These are phyloP conservation scores for Etheostoma cragini DNA, from an alignment of 2,113 vertebrate genomes.

Conservation along the genomic window DNA sequence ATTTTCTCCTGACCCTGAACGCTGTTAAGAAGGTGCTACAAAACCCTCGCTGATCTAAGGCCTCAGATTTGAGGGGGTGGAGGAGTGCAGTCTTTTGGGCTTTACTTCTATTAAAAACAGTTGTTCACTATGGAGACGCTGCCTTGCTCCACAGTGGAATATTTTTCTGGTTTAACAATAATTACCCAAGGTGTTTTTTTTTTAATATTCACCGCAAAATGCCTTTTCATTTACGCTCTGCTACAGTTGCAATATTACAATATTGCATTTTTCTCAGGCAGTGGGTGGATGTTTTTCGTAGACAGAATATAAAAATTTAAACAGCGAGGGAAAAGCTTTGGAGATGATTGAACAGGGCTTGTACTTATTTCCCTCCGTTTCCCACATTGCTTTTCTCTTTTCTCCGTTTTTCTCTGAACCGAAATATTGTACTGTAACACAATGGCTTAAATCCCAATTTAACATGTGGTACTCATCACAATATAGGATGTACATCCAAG, in stretches of 20 bases:
- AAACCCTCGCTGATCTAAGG: neutral
- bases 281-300: constrained; percentile 39
- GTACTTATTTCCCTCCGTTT: constrained; percentile 25
- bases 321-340: constrained; percentile 28
- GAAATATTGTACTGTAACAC: constrained; percentile 17
- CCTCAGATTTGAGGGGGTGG: neutral
- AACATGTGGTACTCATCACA: constrained; percentile 17
- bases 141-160: neutral
- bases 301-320: constrained; percentile 42
- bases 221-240: neutral
- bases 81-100: neutral
- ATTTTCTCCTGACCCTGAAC: constrained; percentile 48
- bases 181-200: constrained; percentile 23
- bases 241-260: neutral
- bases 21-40: constrained; percentile 21
- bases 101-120: constrained; percentile 43
- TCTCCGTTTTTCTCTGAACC: neutral
- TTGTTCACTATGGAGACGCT: neutral
- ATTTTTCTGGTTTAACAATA: constrained; percentile 6
- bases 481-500: constrained; percentile 13
- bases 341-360: constrained; percentile 14
- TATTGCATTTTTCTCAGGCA: constrained; percentile 11
- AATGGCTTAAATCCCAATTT: constrained; percentile 21
- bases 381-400: neutral
- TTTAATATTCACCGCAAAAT: constrained; percentile 29